Percentiles rank a stretch among this genome's conserved stretches.
Evolutionary conservation across 2,113 vertebrate genomes (phyloP).

Genomic region (Lophius piscatorius): DNA sequence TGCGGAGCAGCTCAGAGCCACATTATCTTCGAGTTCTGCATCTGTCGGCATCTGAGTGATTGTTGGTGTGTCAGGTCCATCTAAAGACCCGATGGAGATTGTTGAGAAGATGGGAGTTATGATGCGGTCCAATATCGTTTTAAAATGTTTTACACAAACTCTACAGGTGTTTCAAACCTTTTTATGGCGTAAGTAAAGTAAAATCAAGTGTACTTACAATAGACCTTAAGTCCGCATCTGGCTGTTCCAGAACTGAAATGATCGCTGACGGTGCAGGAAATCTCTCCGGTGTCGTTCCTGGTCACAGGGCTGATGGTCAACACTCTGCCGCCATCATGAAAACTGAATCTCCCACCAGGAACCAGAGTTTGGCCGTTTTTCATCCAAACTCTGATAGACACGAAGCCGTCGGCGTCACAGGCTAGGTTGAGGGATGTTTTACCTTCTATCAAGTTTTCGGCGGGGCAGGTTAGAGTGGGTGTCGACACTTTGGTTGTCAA

Average conservation of each 20-base stretch:
- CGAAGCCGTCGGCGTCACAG: conserved; percentile 10
- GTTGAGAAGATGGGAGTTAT: too few species aligned
- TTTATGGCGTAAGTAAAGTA: too few species aligned
- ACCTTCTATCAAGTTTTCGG: conserved; percentile 23
- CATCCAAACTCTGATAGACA: conserved; percentile 19
- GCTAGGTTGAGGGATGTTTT: conserved; percentile 24
- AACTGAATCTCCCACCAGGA: conserved; percentile 17
- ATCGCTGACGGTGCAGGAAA: conserved; percentile 44
- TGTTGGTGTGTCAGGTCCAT: conserved; percentile 39
- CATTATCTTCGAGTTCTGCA: conserved; percentile 34
- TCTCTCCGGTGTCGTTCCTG: conserved; percentile 26
- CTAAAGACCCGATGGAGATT: conserved; percentile 15
- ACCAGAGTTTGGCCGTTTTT: conserved; percentile 29
- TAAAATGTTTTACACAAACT: background rate
- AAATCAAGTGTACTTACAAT: conserved; percentile 25
- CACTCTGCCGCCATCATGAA: conserved; percentile 33
- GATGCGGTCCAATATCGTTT: too few species aligned
- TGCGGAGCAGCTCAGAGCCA: conserved; percentile 35
- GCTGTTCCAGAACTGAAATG: conserved; percentile 11
- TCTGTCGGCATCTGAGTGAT: conserved; percentile 19
- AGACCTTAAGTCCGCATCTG: conserved; percentile 27
- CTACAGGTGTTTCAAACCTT: background rate
- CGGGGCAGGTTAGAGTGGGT: conserved; percentile 34
- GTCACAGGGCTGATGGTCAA: conserved; percentile 33
- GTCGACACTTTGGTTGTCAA: conserved; percentile 15